A percentile compares a stretch with the other conserved stretches of the same genome.
Evolutionary conservation across 2,797 vertebrate genomes (phyloP).

Genomic region (Pseudomugil tenellus): DNA sequence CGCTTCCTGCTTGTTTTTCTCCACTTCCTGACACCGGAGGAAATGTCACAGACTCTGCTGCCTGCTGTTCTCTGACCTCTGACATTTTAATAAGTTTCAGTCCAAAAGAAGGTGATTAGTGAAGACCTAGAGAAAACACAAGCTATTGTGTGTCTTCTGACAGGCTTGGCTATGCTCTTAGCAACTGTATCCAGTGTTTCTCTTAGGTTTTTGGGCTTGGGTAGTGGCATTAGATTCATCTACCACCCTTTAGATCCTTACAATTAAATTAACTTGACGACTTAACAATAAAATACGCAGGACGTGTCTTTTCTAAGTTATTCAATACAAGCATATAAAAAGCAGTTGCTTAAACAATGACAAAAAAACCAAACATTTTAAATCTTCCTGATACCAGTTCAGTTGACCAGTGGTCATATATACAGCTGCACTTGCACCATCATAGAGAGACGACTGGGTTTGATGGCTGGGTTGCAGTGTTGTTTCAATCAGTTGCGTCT

Average conservation of each 20-base stretch:
- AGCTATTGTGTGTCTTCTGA: background rate
- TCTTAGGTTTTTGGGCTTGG: too few species aligned
- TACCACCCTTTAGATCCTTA: too few species aligned
- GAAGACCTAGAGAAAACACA: conserved; percentile 24
- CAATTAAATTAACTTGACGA: too few species aligned
- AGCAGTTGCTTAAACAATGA: background rate
- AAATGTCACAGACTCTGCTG: conserved; percentile 50
- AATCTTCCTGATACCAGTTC: background rate
- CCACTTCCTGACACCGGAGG: conserved; percentile 68
- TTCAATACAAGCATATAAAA: too few species aligned
- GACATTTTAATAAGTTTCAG: conserved; percentile 42
- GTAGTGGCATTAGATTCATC: too few species aligned
- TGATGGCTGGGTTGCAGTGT: background rate
- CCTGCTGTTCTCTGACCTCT: conserved; percentile 65
- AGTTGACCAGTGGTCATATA: background rate
- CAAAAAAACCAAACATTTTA: background rate
- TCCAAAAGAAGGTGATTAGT: conserved; percentile 31
- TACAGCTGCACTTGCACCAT: background rate
- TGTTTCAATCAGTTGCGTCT: background rate
- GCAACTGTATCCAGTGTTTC: background rate
- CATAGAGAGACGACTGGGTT: too few species aligned
- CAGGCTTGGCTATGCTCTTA: background rate
- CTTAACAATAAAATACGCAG: background rate
- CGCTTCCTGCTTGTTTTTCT: conserved; percentile 55
- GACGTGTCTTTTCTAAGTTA: background rate